phyloP scores from a whole-genome alignment of 2,888 invertebrate species.

The Agrochola lota region DNA sequence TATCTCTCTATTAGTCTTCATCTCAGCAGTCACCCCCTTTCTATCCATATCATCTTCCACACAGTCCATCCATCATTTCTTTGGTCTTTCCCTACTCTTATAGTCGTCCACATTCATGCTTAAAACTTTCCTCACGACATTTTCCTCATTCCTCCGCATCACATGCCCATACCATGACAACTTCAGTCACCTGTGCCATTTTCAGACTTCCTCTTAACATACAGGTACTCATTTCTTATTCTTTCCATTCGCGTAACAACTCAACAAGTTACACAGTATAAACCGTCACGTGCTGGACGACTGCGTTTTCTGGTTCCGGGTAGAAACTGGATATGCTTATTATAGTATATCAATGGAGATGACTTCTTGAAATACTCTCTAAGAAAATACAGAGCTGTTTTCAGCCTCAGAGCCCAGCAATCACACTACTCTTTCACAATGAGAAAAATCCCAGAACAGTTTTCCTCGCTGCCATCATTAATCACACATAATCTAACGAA shows the following conservation, averaged over 20 bases:
- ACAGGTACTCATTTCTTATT: not conserved
- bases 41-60: not conserved
- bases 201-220: not conserved
- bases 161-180: no score
- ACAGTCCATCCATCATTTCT: no score
- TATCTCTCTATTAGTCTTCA: no score
- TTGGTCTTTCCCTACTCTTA: no score
- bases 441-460: no score
- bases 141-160: no score
- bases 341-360: not conserved
- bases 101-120: no score
- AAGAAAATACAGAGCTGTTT: no score
- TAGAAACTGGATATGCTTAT: not conserved
- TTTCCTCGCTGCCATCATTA: not conserved
- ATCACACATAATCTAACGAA: slow-evolving; percentile 23
- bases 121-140: no score
- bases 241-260: not conserved
- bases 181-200: not conserved
- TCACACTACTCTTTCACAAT: not conserved
- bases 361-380: not conserved
- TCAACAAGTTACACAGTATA: not conserved
- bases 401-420: no score
- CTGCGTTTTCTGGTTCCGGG: not conserved
- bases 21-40: not conserved
- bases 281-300: not conserved